Evolutionary conservation across 2,888 invertebrate genomes (phyloP).

Genomic region (Cremastinae sp.): DNA sequence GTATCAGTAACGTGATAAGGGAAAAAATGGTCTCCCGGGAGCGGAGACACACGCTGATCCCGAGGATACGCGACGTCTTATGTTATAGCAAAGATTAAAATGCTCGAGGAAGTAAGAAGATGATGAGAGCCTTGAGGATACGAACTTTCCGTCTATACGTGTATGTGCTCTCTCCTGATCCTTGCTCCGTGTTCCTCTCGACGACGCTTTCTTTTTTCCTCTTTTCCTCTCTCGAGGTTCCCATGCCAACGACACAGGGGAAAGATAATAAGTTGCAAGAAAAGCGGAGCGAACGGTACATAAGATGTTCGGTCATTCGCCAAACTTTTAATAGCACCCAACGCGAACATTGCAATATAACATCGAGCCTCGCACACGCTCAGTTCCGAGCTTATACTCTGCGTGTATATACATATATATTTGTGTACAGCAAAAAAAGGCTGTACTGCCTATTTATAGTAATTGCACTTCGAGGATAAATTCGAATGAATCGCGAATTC

Average conservation of each 20-base stretch:
- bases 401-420: not conserved
- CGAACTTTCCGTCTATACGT: too few relatives aligned
- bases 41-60: constrained; percentile 20
- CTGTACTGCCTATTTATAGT: not conserved
- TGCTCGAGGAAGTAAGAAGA: constrained; percentile 14
- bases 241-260: constrained; percentile 34
- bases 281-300: constrained; percentile 46
- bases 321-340: constrained; percentile 67
- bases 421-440: not conserved
- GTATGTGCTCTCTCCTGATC: not conserved
- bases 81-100: constrained; percentile 34
- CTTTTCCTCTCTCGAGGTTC: constrained; percentile 19
- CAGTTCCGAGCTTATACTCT: not conserved
- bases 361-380: not conserved
- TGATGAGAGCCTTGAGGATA: constrained; percentile 45
- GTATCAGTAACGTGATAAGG: not conserved
- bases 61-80: constrained; percentile 15
- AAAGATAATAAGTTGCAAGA: constrained; percentile 59
- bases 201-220: too few relatives aligned
- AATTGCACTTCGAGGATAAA: not conserved
- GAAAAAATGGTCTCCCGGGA: constrained; percentile 1
- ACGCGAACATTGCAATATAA: constrained; percentile 35
- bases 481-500: not conserved
- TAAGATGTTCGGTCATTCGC: constrained; percentile 57
- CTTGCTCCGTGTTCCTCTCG: too few relatives aligned